Conservation (phyloP, 2,797 vertebrate genomes). For the Taeniopygia guttata region DNA sequence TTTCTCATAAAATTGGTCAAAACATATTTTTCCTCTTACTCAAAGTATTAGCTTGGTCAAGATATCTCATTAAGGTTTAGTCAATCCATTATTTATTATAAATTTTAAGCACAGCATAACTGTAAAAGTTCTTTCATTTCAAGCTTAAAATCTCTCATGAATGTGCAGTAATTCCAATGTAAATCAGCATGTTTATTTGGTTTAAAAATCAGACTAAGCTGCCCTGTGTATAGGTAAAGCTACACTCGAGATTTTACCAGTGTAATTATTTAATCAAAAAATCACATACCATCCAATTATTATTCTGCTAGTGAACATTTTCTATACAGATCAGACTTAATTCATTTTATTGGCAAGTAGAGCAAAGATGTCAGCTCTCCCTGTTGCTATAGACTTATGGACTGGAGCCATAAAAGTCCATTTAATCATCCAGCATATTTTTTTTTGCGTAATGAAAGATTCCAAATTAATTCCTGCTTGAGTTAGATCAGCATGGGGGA, state of each 20-base stretch:
- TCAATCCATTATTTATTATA: not conserved
- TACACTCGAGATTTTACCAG: not conserved
- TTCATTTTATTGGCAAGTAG: constrained; percentile 34
- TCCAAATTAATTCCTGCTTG: not conserved
- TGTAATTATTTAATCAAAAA: constrained; percentile 4
- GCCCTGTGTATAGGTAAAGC: not conserved
- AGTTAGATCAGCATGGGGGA: not conserved
- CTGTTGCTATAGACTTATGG: not conserved
- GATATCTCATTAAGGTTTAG: not conserved
- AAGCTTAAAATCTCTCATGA: not conserved
- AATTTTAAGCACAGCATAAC: not conserved
- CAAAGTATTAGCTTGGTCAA: not conserved
- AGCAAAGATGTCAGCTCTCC: not conserved
- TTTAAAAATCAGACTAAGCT: not conserved
- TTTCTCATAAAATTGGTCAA: not conserved
- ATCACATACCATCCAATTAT: not conserved
- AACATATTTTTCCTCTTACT: not conserved
- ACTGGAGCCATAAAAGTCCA: constrained; percentile 3
- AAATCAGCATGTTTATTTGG: not conserved
- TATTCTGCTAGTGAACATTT: constrained; percentile 2
- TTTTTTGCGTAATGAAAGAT: not conserved
- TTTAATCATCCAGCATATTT: not conserved
- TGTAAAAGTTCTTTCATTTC: not conserved
- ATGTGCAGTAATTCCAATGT: not conserved
- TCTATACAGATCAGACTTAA: not conserved